phyloP scores from a whole-genome alignment of 1,140 invertebrate species.

The Hetaerina americana region DNA sequence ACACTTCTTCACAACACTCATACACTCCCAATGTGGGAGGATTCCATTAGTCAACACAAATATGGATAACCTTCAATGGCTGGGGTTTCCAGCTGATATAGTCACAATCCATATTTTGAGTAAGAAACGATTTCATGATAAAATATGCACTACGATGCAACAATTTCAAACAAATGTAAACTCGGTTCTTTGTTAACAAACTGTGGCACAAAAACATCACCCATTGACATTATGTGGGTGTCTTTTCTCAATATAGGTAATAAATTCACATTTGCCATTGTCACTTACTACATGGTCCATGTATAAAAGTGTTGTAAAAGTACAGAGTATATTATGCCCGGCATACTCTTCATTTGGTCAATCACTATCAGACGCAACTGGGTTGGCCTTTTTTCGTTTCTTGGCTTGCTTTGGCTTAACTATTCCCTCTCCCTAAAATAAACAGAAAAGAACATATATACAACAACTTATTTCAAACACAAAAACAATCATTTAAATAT shows the following conservation, averaged over 20 bases:
- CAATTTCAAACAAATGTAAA: conserved; percentile 1
- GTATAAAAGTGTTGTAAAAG: neutral
- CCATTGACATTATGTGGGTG: neutral
- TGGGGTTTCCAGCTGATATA: neutral
- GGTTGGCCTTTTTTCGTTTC: conserved; percentile 64
- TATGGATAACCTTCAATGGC: conserved; percentile 10
- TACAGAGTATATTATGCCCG: neutral
- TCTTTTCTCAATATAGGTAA: neutral
- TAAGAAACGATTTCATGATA: conserved; percentile 7
- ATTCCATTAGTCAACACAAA: conserved; percentile 7
- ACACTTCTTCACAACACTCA: conserved; percentile 3
- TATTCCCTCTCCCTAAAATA: conserved; percentile 60
- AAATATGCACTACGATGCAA: neutral
- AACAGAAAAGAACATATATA: conserved; percentile 23
- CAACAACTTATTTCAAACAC: too few species aligned
- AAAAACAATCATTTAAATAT: too few species aligned
- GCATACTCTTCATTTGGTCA: conserved; percentile 30
- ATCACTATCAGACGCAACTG: conserved; percentile 71
- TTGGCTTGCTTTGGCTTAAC: conserved; percentile 72
- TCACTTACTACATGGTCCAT: neutral
- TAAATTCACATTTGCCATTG: neutral
- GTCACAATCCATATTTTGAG: conserved; percentile 1
- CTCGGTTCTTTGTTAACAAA: neutral
- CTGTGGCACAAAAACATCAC: neutral
- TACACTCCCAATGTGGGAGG: conserved; percentile 13